These are phyloP conservation scores for Psammodynastes pulverulentus DNA, from an alignment of 2,113 vertebrate species.

Conservation along the genomic window DNA sequence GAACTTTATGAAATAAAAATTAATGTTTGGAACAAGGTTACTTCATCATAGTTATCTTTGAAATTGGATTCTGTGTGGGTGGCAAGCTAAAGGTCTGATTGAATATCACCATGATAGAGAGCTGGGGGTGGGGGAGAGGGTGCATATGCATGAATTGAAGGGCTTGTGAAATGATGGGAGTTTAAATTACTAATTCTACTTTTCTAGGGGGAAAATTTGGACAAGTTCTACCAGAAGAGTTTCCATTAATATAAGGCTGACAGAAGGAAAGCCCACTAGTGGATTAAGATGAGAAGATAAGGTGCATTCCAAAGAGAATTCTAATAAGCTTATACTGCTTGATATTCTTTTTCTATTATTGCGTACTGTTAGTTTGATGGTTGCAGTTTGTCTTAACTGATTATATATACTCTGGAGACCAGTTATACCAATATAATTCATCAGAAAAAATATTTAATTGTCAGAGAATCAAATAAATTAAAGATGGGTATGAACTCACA, in stretches of 20 bases:
- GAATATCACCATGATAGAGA: slow-evolving; percentile 12
- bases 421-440: neutral
- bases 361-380: neutral
- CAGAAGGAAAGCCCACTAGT: slow-evolving; percentile 40
- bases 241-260: slow-evolving; percentile 41
- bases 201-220: slow-evolving; percentile 56
- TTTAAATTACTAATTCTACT: slow-evolving; percentile 40
- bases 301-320: neutral
- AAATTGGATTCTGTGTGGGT: slow-evolving; percentile 11
- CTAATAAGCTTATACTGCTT: neutral
- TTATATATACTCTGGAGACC: neutral
- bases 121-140: neutral
- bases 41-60: neutral
- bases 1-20: slow-evolving; percentile 22
- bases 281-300: slow-evolving; percentile 48
- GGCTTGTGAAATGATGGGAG: slow-evolving; percentile 31
- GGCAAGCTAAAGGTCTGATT: neutral
- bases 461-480: neutral
- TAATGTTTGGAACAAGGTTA: slow-evolving; percentile 23
- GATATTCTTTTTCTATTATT: neutral
- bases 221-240: slow-evolving; percentile 25
- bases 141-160: neutral
- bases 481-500: neutral
- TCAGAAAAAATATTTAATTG: neutral
- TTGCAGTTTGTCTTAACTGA: neutral